Evolutionary conservation across 2,113 vertebrate species (phyloP), one percentile per base, ranked within the genome.

Genomic region (Haemorhous mexicanus): DNA sequence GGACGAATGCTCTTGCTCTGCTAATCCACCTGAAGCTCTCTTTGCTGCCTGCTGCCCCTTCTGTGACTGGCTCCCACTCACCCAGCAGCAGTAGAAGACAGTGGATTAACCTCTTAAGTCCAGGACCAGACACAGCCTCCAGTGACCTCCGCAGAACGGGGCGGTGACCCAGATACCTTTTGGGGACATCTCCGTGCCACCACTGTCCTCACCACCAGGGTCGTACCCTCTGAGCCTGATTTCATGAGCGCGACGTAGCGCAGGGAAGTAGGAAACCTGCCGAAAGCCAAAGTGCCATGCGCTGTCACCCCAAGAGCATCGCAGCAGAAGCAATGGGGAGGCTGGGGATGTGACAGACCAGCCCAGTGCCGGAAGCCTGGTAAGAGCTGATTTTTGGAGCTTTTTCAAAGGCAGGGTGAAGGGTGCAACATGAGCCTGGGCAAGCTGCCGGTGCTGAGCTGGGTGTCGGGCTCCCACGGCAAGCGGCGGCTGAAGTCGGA

Each of bases 391-490:
- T n/a, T 78, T 89, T 30, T 6, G 27, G 35, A 26, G 43, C 19
- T 87, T 89, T 77, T 44, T 21, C 59, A 70, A 62, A 53, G 19
- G 44, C 13, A 7, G 16, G 13, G 49, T 8, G 43, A 94, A 30
- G 53, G 84, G 95, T 87, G 82, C 64, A 69, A 83, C 84, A 99
- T 99, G 99, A 99, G 98, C 98, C 97, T 99, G 94, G 99, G 98
- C 77, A 99, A 99, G 94, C 96, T 99, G 61, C 98, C 99, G 0
- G 98, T 98, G 27, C 97, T 99, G 76, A 98, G 98, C 95, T 98
- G 99, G 93, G 98, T 98, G 94, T 98, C 98, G 1, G 95, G 98
- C 91, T 98, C 99, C 9, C 99, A 99, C 1, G 96, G 98, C 66
- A 99, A 98, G 85, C 98, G 99, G 8, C 98, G 98, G 27, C 97